These are phyloP conservation scores for Anguilla pacifica DNA, from an alignment of 2,797 vertebrate genomes.

Conservation along the genomic window DNA sequence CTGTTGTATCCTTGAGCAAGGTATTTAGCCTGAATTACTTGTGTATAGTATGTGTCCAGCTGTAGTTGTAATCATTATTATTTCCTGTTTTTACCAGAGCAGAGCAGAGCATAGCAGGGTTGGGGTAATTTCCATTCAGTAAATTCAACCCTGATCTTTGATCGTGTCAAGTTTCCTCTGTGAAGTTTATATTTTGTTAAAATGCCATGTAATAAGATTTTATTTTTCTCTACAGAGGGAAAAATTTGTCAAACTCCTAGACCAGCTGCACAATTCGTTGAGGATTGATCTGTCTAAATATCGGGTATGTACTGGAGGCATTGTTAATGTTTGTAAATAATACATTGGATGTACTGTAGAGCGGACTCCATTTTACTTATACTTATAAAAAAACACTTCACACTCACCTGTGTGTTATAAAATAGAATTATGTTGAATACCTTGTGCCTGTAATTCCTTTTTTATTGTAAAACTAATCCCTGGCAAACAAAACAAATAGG, in stretches of 20 bases:
- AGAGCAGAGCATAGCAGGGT: neutral
- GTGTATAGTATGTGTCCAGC: neutral
- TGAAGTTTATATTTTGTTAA: neutral
- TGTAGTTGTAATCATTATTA: neutral
- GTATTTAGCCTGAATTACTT: too few species aligned
- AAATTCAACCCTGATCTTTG: neutral
- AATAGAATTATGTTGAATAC: neutral
- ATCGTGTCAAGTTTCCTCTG: too few species aligned
- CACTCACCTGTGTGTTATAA: neutral
- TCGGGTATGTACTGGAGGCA: conserved; percentile 77
- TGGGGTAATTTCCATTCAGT: too few species aligned
- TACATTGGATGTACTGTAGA: neutral
- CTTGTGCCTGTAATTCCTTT: neutral
- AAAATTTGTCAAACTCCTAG: conserved; percentile 95
- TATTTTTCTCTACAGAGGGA: conserved; percentile 82
- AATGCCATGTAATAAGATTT: conserved; percentile 14
- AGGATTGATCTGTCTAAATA: conserved; percentile 97
- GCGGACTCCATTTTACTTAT: too few species aligned
- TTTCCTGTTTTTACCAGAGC: neutral
- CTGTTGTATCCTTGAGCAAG: neutral
- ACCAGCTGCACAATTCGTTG: conserved; percentile 96
- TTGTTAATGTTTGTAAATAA: neutral
- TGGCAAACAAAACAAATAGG: neutral
- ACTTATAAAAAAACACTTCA: neutral
- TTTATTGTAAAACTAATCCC: neutral